phyloP scores from a whole-genome alignment of 2,888 invertebrate species.

The Venustoraphidia nigricollis region DNA sequence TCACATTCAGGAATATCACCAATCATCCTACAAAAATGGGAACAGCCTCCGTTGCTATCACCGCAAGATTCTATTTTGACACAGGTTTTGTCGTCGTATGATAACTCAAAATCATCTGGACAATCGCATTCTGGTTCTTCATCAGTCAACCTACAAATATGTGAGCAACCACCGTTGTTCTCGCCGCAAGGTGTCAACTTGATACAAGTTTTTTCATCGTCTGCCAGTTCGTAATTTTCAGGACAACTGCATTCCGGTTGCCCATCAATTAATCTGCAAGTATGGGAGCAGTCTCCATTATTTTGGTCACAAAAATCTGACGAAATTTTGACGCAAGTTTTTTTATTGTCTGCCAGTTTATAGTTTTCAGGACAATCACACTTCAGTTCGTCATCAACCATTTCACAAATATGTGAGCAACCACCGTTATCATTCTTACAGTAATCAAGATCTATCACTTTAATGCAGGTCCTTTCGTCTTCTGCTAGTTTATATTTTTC shows the following conservation, averaged over 20 bases:
- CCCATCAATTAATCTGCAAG: slow-evolving; percentile 25
- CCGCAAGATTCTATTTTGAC: slow-evolving; percentile 23
- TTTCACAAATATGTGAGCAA: slow-evolving; percentile 33
- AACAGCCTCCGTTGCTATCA: slow-evolving; percentile 19
- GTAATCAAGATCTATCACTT: slow-evolving; percentile 9
- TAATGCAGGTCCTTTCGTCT: slow-evolving; percentile 23
- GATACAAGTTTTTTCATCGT: slow-evolving; percentile 18
- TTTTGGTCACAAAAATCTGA: slow-evolving; percentile 17
- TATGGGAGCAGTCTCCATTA: slow-evolving; percentile 33
- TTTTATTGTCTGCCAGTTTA: slow-evolving; percentile 15
- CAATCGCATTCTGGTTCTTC: slow-evolving; percentile 9
- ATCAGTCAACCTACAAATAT: slow-evolving; percentile 16
- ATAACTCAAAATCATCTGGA: slow-evolving; percentile 17
- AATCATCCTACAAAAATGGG: slow-evolving; percentile 22
- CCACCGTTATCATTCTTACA: slow-evolving; percentile 32
- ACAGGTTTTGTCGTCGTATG: slow-evolving; percentile 20
- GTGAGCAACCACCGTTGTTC: slow-evolving; percentile 16
- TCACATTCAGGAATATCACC: slow-evolving; percentile 25
- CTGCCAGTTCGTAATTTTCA: slow-evolving; percentile 17
- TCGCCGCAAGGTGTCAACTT: slow-evolving; percentile 19
- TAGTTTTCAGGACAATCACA: slow-evolving; percentile 26
- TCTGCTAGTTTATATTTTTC: slow-evolving; percentile 29
- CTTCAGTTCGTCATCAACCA: slow-evolving; percentile 12
- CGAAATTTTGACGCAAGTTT: slow-evolving; percentile 12
- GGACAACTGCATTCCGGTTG: slow-evolving; percentile 19